Evolutionary conservation across 2,888 invertebrate genomes (phyloP).

Genomic region (Tupiocoris notatus): DNA sequence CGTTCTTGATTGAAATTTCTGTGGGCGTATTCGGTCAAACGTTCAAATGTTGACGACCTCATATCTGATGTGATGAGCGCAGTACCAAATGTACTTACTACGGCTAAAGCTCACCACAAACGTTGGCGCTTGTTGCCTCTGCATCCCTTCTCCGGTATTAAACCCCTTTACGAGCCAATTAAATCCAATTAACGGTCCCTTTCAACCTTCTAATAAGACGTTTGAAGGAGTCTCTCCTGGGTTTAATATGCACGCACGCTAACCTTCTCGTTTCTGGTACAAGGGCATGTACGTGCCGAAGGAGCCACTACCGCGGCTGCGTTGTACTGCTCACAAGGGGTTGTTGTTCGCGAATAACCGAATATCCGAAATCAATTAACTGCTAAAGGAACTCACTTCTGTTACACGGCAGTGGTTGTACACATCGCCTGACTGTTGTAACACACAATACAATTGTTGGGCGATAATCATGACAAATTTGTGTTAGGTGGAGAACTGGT

Average conservation of each 20-base stretch:
- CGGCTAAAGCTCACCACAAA: background rate
- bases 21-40: too few relatives aligned
- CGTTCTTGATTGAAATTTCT: too few relatives aligned
- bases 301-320: background rate
- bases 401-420: too few relatives aligned
- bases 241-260: background rate
- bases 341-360: background rate
- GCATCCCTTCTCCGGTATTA: background rate
- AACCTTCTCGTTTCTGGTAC: background rate
- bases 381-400: too few relatives aligned
- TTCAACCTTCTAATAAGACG: background rate
- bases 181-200: background rate
- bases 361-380: background rate
- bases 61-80: too few relatives aligned
- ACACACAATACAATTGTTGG: too few relatives aligned
- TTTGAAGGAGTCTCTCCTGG: background rate
- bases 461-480: too few relatives aligned
- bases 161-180: background rate
- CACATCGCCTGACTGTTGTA: too few relatives aligned
- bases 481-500: too few relatives aligned
- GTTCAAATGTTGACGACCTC: too few relatives aligned
- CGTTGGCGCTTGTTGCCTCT: background rate
- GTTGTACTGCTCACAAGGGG: too few relatives aligned
- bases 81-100: background rate
- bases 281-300: background rate